Evolutionary conservation across 2,113 vertebrate species (phyloP).

Genomic region (Phrynocephalus versicolor): DNA sequence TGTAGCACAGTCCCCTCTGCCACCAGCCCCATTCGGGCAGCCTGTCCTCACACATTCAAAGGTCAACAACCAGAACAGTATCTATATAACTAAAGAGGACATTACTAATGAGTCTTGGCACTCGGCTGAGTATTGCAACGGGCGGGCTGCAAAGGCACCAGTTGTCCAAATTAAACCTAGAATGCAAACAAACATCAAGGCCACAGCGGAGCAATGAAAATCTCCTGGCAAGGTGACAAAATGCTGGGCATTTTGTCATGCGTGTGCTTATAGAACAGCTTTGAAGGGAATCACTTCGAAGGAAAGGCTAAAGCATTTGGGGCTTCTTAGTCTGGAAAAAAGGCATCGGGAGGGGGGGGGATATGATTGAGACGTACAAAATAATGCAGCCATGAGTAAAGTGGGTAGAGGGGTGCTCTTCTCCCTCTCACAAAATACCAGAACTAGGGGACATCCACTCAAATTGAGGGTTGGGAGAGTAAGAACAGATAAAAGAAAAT

Average conservation of each 20-base stretch:
- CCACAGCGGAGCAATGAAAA: conserved; percentile 7
- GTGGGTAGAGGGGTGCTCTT: too few relatives aligned
- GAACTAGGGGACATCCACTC: too few relatives aligned
- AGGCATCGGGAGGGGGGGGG: too few relatives aligned
- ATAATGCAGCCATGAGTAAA: too few relatives aligned
- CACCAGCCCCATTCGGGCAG: not conserved
- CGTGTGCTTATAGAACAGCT: conserved; percentile 18
- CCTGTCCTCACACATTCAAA: not conserved
- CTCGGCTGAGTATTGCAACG: not conserved
- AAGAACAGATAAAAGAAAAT: too few relatives aligned
- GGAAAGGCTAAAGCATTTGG: too few relatives aligned
- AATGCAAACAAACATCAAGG: not conserved
- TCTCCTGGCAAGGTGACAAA: conserved; percentile 2
- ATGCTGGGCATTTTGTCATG: not conserved
- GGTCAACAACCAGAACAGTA: not conserved
- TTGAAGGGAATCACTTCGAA: not conserved
- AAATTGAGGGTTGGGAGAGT: too few relatives aligned
- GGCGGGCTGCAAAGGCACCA: not conserved
- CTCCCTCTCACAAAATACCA: too few relatives aligned
- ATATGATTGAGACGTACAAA: too few relatives aligned
- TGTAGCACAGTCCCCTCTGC: not conserved
- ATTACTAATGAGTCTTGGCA: not conserved
- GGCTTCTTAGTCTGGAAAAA: too few relatives aligned
- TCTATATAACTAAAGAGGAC: not conserved
- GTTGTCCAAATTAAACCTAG: not conserved